Percentiles rank a stretch among this genome's conserved stretches.
phyloP scores from a whole-genome alignment of 2,113 vertebrate genomes.

The Crotalus viridis region DNA sequence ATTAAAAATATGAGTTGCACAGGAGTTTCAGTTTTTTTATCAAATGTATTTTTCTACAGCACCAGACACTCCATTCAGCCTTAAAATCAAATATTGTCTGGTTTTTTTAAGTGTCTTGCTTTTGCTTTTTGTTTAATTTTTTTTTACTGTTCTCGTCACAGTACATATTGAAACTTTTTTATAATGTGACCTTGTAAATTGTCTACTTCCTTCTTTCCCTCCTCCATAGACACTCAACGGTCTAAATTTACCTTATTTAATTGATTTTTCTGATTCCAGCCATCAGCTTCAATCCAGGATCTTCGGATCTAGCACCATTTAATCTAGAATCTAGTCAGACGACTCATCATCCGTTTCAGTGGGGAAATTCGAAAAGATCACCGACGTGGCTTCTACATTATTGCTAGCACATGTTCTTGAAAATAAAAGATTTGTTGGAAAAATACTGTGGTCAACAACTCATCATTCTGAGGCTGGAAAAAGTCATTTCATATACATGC shows the following conservation, averaged over 20 bases:
- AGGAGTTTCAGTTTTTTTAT: not conserved
- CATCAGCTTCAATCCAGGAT: not conserved
- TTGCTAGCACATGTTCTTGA: too few species aligned
- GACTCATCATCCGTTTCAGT: too few species aligned
- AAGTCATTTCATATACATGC: too few species aligned
- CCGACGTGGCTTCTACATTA: too few species aligned
- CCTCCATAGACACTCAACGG: not conserved
- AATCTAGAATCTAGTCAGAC: not conserved
- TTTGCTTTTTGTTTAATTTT: not conserved
- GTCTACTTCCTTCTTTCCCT: not conserved
- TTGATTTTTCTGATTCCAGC: not conserved
- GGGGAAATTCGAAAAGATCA: too few species aligned
- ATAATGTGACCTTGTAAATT: not conserved
- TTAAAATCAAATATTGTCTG: not conserved
- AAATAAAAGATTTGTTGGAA: too few species aligned
- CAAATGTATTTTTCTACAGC: not conserved
- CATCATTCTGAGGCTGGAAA: too few species aligned
- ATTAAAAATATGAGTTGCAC: not conserved
- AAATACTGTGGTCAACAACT: too few species aligned
- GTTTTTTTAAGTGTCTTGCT: not conserved
- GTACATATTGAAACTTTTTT: not conserved
- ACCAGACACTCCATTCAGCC: not conserved
- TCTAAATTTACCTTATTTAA: not conserved
- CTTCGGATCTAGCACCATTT: not conserved
- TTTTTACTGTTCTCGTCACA: not conserved